phyloP scores from a whole-genome alignment of 2,888 invertebrate species.

The Agrochola litura region DNA sequence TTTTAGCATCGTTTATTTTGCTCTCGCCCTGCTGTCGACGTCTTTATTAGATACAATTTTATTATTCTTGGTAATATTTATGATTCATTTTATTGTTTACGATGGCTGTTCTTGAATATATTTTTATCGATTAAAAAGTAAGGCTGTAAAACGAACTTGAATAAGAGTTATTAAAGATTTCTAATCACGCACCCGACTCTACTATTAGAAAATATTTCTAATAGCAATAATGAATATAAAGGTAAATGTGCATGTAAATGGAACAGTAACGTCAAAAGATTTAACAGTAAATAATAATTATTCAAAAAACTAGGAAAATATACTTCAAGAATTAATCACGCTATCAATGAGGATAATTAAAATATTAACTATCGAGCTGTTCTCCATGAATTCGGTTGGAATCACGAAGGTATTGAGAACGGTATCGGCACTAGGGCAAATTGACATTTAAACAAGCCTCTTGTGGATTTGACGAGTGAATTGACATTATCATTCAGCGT shows the following conservation, averaged over 20 bases:
- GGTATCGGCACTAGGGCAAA: constrained; percentile 9
- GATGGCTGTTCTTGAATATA: constrained; percentile 20
- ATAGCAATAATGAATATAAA: constrained; percentile 28
- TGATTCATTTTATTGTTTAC: constrained; percentile 28
- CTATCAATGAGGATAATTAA: not conserved
- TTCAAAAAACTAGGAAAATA: constrained; percentile 29
- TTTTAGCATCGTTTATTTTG: constrained; percentile 18
- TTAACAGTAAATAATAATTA: constrained; percentile 10
- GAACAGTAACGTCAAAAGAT: constrained; percentile 21
- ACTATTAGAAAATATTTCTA: too few species aligned
- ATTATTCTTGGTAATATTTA: constrained; percentile 14
- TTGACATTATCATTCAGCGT: not conserved
- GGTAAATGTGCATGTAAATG: constrained; percentile 30
- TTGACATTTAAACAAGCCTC: constrained; percentile 37
- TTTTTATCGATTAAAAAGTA: constrained; percentile 46
- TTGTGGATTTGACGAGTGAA: constrained; percentile 3
- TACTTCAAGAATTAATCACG: constrained; percentile 27
- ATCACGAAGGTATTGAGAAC: constrained; percentile 9
- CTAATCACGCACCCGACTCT: constrained; percentile 45
- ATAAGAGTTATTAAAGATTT: constrained; percentile 50
- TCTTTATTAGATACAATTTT: constrained; percentile 7
- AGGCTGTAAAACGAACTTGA: constrained; percentile 48
- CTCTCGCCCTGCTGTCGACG: not conserved
- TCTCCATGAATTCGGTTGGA: constrained; percentile 17
- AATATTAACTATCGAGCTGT: not conserved